Evolutionary conservation across 1,140 invertebrate genomes (phyloP), one percentile per base, ranked within the genome.

Genomic region (Bombus haemorrhoidalis): DNA sequence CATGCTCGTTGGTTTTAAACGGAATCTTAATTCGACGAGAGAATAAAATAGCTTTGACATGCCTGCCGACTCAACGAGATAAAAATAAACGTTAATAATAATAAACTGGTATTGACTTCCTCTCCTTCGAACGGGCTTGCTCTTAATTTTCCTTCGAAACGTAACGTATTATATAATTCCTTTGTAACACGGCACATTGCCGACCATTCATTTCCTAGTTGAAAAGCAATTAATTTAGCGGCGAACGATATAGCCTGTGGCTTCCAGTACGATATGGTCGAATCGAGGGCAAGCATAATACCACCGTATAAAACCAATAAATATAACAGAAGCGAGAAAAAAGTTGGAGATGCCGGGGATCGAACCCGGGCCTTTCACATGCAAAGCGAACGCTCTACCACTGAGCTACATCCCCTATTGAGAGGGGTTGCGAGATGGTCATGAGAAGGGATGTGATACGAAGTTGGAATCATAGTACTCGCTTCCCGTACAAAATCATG

Each of bases 341-440:
- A 94, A 94, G 85, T 96, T 96, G 96, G 96, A 69, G 96, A 95
- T 96, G 96, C 96, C 95, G 96, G 96, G 96, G 96, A 96, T 97
- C 95, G 96, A 97, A 96, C 96, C 96, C 96, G 96, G 96, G 95
- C 96, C 96, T 97, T 96, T 96, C 96, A 96, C 96, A 96, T 97
- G 96, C 96, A 96, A 97, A 97, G 96, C 96, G 96, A 96, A 96
- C 96, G 96, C 96, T 94, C 93, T 94, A 94, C 93, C 93, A 94
- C 93, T 94, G 93, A 93, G 93, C 94, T 94, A 94, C 93, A 94
- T 94, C 93, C 93, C 93, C 94, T 53, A 53, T 53, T 1, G 18
- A 2, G 18, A 95, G 96, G 96, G 95, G 96, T 96, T 97, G 47
- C 47, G 47, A 53, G 47, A 22, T 53, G 47, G 6, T 22, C 18